phyloP scores from a whole-genome alignment of 2,888 invertebrate species.

The Hirtodrosophila cameraria region DNA sequence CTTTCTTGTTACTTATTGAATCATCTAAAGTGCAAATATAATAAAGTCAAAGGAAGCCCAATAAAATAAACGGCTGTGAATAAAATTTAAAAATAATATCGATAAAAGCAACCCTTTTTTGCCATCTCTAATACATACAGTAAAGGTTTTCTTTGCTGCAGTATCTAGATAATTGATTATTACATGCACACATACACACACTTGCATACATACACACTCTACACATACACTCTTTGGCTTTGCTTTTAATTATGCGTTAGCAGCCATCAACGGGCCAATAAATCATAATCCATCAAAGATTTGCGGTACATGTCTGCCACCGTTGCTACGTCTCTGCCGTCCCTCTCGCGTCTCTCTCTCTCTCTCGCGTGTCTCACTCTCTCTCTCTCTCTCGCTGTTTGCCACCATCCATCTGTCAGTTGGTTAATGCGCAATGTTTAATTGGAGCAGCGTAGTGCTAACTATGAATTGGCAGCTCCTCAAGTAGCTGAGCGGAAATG shows the following conservation, averaged over 20 bases:
- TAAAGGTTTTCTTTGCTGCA: slow-evolving; percentile 59
- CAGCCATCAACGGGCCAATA: slow-evolving; percentile 73
- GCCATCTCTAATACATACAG: no score
- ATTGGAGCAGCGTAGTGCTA: slow-evolving; percentile 53
- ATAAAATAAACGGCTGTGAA: no score
- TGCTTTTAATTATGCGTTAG: slow-evolving; percentile 75
- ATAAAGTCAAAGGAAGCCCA: no score
- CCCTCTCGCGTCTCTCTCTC: background rate
- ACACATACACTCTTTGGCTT: slow-evolving; percentile 23
- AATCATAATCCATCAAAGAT: slow-evolving; percentile 81
- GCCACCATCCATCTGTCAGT: slow-evolving; percentile 15
- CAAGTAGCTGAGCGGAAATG: slow-evolving; percentile 58
- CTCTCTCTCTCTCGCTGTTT: background rate
- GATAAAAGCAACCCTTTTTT: no score
- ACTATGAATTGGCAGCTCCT: slow-evolving; percentile 50
- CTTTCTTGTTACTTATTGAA: no score
- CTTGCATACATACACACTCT: background rate
- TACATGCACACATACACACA: slow-evolving; percentile 29
- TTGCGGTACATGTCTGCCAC: slow-evolving; percentile 61
- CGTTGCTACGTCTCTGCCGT: slow-evolving; percentile 3
- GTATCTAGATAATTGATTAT: slow-evolving; percentile 71
- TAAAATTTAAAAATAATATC: no score
- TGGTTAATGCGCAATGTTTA: slow-evolving; percentile 65
- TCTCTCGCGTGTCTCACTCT: no score
- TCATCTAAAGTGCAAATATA: no score